Conservation (phyloP, 2,113 vertebrate genomes). For the Eubucco bourcierii region DNA sequence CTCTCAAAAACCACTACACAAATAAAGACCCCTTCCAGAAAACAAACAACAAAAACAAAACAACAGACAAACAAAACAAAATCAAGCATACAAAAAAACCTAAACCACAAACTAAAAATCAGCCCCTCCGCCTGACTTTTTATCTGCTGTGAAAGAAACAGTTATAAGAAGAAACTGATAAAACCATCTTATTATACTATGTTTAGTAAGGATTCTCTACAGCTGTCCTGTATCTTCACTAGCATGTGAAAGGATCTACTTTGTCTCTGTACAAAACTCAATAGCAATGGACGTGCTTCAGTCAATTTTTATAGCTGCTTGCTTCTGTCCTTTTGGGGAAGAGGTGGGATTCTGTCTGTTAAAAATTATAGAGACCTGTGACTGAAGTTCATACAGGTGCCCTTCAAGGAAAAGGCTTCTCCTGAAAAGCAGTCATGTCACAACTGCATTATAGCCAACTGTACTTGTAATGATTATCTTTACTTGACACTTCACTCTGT, state of each 20-base stretch:
- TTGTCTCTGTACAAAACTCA: background rate
- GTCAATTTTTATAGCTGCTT: background rate
- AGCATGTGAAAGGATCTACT: background rate
- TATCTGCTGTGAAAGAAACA: background rate
- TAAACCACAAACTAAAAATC: background rate
- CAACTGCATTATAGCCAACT: background rate
- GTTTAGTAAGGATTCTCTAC: background rate
- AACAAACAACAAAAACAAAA: too few species aligned
- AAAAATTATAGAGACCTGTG: background rate
- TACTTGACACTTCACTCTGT: background rate
- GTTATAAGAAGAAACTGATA: background rate
- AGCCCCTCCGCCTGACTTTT: background rate
- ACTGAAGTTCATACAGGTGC: background rate
- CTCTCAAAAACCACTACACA: background rate
- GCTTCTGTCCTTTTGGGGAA: background rate
- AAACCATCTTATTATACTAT: background rate
- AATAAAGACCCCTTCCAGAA: background rate
- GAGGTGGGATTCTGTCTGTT: background rate
- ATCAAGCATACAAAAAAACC: too few species aligned
- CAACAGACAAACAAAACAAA: too few species aligned
- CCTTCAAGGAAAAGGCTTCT: background rate
- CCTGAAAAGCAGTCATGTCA: background rate
- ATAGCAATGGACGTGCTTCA: background rate
- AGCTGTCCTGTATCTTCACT: background rate
- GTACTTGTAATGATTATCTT: background rate